A percentile compares a stretch with the other conserved stretches of the same genome.
Evolutionary conservation across 2,888 invertebrate species (phyloP).

Genomic region (Agrochola lota): DNA sequence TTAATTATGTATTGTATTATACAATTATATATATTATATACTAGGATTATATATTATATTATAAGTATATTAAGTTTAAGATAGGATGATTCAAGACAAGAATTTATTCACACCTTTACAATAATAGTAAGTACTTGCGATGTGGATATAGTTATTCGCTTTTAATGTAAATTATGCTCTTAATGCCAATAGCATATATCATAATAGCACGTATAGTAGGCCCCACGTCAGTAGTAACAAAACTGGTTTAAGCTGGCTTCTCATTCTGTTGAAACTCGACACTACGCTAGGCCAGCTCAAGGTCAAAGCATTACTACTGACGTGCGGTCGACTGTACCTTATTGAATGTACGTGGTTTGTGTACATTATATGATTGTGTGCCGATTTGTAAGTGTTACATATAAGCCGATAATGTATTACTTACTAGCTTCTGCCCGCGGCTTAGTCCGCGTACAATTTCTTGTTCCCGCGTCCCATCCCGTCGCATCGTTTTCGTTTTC

Average conservation of each 20-base stretch:
- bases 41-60: too few relatives aligned
- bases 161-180: constrained; percentile 19
- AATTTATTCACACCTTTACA: constrained; percentile 5
- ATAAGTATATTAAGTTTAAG: too few relatives aligned
- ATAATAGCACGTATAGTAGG: neutral
- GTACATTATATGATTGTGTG: neutral
- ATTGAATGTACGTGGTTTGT: neutral
- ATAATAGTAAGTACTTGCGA: neutral
- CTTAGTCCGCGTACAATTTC: too few relatives aligned
- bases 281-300: neutral
- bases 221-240: neutral
- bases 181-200: neutral
- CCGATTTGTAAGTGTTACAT: neutral
- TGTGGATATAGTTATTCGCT: neutral
- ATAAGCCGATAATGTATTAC: too few relatives aligned
- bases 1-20: too few relatives aligned
- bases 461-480: too few relatives aligned
- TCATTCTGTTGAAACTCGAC: neutral
- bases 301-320: neutral
- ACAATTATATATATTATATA: too few relatives aligned
- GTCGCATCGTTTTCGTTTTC: too few relatives aligned
- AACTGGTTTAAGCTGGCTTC: neutral
- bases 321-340: neutral
- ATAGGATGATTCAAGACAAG: neutral
- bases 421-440: too few relatives aligned